A percentile compares a stretch with the other conserved stretches of the same genome.
phyloP scores from a whole-genome alignment of 2,888 invertebrate species.

The Boloria selene region DNA sequence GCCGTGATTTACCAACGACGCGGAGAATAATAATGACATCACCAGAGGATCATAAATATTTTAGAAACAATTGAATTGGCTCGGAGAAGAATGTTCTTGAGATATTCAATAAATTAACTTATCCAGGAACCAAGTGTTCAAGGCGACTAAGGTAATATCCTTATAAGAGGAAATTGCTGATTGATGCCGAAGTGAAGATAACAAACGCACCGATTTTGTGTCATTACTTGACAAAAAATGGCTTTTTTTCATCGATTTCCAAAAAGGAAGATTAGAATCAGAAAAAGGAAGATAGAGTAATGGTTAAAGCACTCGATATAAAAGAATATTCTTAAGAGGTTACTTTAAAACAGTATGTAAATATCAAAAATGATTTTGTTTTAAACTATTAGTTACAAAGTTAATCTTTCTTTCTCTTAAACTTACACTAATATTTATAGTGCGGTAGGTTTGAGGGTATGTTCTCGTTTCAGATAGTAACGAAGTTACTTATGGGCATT shows the following conservation, averaged over 20 bases:
- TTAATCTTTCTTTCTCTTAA: no score
- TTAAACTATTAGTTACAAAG: no score
- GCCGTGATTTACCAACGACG: conserved; percentile 25
- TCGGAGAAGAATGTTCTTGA: conserved; percentile 51
- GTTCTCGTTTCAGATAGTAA: no score
- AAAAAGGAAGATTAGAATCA: no score
- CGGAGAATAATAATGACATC: conserved; percentile 24
- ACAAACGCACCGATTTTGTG: conserved; percentile 14
- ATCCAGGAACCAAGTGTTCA: conserved; percentile 48
- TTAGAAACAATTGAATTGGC: conserved; percentile 39
- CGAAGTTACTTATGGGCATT: no score
- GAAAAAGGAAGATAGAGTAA: no score
- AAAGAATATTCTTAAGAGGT: no score
- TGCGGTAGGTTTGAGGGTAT: no score
- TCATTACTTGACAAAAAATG: conserved; percentile 11
- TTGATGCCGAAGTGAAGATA: conserved; percentile 61
- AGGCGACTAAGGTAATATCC: conserved; percentile 51
- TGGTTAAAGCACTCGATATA: no score
- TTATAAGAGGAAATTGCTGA: conserved; percentile 50
- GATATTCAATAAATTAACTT: conserved; percentile 60
- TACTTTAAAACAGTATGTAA: no score
- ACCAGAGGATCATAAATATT: conserved; percentile 27
- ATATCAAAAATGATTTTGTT: no score
- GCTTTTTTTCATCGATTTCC: conserved; percentile 1
- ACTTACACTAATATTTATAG: no score